Evolutionary conservation across 2,888 invertebrate species (phyloP).

Genomic region (Nomada hirtipes): DNA sequence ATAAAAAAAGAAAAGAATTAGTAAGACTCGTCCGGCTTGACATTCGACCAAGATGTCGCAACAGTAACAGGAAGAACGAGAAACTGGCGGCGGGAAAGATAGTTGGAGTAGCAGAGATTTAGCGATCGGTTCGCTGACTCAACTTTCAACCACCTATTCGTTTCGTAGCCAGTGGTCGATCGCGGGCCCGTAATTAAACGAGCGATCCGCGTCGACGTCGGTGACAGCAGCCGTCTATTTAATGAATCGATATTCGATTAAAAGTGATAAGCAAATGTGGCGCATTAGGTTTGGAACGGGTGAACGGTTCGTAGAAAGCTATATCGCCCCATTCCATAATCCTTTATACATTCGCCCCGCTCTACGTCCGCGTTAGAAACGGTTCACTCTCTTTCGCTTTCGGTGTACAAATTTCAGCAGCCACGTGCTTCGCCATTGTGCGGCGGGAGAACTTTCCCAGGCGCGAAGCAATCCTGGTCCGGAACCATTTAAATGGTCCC

Average conservation of each 20-base stretch:
- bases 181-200: slow-evolving; percentile 44
- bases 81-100: not conserved
- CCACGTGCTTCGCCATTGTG: not conserved
- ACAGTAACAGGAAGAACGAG: not conserved
- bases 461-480: no score
- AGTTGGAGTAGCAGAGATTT: not conserved
- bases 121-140: not conserved
- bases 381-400: not conserved
- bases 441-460: slow-evolving; percentile 11
- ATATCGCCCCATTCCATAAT: not conserved
- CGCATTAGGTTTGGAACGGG: slow-evolving; percentile 12
- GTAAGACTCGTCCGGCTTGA: no score
- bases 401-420: not conserved
- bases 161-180: slow-evolving; percentile 1
- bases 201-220: slow-evolving; percentile 32
- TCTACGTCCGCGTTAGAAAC: not conserved
- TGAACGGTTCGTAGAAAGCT: slow-evolving; percentile 25
- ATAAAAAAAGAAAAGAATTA: not conserved
- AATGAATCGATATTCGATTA: slow-evolving; percentile 57
- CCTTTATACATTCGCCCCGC: not conserved
- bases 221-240: slow-evolving; percentile 36
- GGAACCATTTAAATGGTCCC: not conserved
- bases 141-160: slow-evolving; percentile 12
- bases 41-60: no score
- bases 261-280: slow-evolving; percentile 46